These are phyloP conservation scores for Anarsia innoxiella DNA, from an alignment of 2,888 invertebrate genomes.

Conservation along the genomic window DNA sequence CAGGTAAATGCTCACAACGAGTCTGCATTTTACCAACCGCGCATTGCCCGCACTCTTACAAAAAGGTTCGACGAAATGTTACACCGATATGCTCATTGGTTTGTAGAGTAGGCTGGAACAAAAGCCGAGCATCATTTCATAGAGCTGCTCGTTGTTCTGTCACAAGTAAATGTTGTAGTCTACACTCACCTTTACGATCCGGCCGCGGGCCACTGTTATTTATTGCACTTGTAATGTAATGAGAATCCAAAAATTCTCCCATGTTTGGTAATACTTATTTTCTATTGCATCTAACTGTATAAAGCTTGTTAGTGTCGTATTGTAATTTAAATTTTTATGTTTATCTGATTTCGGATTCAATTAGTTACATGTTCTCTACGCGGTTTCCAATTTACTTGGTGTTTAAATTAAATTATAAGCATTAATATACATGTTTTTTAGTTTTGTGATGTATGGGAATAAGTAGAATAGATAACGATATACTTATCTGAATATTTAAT, in stretches of 20 bases:
- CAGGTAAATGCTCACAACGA: too few species aligned
- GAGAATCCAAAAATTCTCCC: constrained; percentile 5
- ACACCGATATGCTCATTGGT: too few species aligned
- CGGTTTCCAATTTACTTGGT: constrained; percentile 1
- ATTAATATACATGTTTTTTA: not conserved
- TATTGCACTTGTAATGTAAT: constrained; percentile 31
- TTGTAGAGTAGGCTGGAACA: too few species aligned
- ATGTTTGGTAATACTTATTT: constrained; percentile 8
- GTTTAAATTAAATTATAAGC: constrained; percentile 3
- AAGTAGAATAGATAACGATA: not conserved
- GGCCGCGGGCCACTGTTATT: constrained; percentile 30
- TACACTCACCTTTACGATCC: too few species aligned
- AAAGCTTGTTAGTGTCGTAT: constrained; percentile 5
- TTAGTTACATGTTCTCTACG: constrained; percentile 4
- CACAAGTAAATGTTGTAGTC: too few species aligned
- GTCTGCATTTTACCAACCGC: too few species aligned
- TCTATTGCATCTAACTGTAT: constrained; percentile 6
- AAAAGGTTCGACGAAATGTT: too few species aligned
- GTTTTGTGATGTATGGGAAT: not conserved
- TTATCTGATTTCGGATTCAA: constrained; percentile 9
- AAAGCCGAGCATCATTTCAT: too few species aligned
- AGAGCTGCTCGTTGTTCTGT: too few species aligned
- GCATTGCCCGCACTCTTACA: too few species aligned
- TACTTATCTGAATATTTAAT: too few species aligned
- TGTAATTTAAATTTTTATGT: constrained; percentile 9